Evolutionary conservation across 1,140 invertebrate species (phyloP).

Genomic region (Caenorhabditis brenneri): DNA sequence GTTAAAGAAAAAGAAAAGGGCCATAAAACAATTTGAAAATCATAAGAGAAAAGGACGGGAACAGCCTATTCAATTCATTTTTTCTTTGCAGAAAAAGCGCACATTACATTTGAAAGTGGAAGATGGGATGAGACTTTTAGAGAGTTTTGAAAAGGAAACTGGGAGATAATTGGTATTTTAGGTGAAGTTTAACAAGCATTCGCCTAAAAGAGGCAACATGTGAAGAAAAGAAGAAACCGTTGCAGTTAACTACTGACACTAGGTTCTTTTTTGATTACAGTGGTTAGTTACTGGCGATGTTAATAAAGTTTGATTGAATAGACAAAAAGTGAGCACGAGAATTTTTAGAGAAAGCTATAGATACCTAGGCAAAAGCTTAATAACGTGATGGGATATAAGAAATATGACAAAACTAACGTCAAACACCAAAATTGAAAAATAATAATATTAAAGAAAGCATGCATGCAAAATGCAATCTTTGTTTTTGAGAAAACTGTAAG

Average conservation of each 20-base stretch:
- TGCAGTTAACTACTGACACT: slow-evolving; percentile 5
- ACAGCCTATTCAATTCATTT: background rate
- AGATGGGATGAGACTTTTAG: slow-evolving; percentile 3
- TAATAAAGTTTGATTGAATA: background rate
- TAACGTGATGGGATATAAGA: background rate
- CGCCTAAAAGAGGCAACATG: background rate
- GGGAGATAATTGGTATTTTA: slow-evolving; percentile 1
- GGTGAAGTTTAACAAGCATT: background rate
- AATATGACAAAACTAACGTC: background rate
- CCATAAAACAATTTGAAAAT: background rate
- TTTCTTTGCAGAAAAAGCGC: background rate
- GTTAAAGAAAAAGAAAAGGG: background rate
- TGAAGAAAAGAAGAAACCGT: background rate
- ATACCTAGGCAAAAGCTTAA: background rate
- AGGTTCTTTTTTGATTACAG: background rate
- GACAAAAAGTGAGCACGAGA: background rate
- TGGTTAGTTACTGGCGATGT: background rate
- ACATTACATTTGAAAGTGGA: slow-evolving; percentile 15
- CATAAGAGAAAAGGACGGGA: background rate
- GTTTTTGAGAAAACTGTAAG: background rate
- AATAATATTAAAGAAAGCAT: background rate
- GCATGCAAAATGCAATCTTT: slow-evolving; percentile 37
- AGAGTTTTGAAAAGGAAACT: background rate
- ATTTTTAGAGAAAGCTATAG: background rate
- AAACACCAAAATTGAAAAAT: background rate